Percentiles rank a stretch among this genome's conserved stretches.
Evolutionary conservation across 2,888 invertebrate species (phyloP).

Genomic region (Thyatira batis): DNA sequence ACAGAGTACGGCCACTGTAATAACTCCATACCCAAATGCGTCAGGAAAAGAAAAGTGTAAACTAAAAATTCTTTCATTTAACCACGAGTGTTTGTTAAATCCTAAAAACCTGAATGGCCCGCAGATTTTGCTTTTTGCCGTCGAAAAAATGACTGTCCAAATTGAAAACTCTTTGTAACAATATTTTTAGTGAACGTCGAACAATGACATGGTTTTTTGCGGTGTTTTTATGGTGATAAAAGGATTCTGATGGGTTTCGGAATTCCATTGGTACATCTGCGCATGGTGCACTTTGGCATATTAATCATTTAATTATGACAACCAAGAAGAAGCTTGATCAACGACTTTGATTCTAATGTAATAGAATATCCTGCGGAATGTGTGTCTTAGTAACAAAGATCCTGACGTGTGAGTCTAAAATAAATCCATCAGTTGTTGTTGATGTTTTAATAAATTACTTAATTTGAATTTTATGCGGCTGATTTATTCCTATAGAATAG

Average conservation of each 20-base stretch:
- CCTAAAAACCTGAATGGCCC: slow-evolving; percentile 24
- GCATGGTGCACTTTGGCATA: not conserved
- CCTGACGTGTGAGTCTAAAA: too few species aligned
- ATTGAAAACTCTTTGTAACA: slow-evolving; percentile 51
- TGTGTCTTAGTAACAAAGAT: too few species aligned
- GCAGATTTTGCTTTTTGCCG: slow-evolving; percentile 37
- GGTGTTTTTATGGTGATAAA: slow-evolving; percentile 33
- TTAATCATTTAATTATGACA: not conserved
- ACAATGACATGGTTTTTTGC: slow-evolving; percentile 32
- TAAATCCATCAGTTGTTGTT: too few species aligned
- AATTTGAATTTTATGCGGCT: too few species aligned
- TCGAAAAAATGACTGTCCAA: slow-evolving; percentile 36
- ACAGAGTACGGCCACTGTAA: slow-evolving; percentile 8
- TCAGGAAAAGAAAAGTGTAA: slow-evolving; percentile 10
- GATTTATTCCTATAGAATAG: too few species aligned
- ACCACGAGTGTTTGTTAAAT: slow-evolving; percentile 21
- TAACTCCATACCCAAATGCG: slow-evolving; percentile 12
- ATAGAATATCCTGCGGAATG: too few species aligned
- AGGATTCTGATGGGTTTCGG: slow-evolving; percentile 20
- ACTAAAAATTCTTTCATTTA: slow-evolving; percentile 22
- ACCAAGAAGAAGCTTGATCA: too few species aligned
- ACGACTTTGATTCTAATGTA: too few species aligned
- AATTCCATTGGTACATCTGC: not conserved
- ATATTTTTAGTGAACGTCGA: slow-evolving; percentile 37
- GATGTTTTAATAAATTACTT: too few species aligned